phyloP scores from a whole-genome alignment of 2,888 invertebrate genomes.

The Rhingia campestris region DNA sequence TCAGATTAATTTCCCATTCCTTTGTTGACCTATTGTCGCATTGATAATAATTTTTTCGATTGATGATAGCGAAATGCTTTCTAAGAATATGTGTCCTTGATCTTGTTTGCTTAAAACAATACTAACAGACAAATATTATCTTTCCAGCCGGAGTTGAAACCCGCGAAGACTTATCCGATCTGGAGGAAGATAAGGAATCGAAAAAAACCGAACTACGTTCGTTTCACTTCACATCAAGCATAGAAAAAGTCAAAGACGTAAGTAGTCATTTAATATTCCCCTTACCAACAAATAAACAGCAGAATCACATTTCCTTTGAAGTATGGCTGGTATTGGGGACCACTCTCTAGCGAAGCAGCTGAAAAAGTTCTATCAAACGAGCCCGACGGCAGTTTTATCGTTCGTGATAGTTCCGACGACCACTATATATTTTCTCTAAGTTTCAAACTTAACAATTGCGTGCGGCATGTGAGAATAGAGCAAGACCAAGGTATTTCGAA shows the following conservation, averaged over 20 bases:
- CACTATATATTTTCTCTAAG: slow-evolving; percentile 97
- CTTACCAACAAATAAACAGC: background rate
- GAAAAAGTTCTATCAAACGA: slow-evolving; percentile 95
- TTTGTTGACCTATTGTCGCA: too few species aligned
- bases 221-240: slow-evolving; percentile 94
- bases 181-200: slow-evolving; percentile 76
- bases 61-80: too few species aligned
- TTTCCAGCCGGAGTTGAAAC: slow-evolving; percentile 62
- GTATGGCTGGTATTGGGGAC: slow-evolving; percentile 99
- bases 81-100: too few species aligned
- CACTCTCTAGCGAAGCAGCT: slow-evolving; percentile 94
- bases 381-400: slow-evolving; percentile 96
- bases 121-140: background rate
- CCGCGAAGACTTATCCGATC: slow-evolving; percentile 55
- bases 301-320: slow-evolving; percentile 80
- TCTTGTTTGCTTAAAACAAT: too few species aligned
- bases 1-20: too few species aligned
- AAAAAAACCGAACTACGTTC: slow-evolving; percentile 81
- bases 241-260: slow-evolving; percentile 96
- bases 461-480: slow-evolving; percentile 96
- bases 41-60: too few species aligned
- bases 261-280: slow-evolving; percentile 82
- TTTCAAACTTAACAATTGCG: slow-evolving; percentile 94
- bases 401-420: slow-evolving; percentile 96
- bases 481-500: slow-evolving; percentile 91